Evolutionary conservation across 2,797 vertebrate species (phyloP).

Genomic region (Echeneis naucrates): DNA sequence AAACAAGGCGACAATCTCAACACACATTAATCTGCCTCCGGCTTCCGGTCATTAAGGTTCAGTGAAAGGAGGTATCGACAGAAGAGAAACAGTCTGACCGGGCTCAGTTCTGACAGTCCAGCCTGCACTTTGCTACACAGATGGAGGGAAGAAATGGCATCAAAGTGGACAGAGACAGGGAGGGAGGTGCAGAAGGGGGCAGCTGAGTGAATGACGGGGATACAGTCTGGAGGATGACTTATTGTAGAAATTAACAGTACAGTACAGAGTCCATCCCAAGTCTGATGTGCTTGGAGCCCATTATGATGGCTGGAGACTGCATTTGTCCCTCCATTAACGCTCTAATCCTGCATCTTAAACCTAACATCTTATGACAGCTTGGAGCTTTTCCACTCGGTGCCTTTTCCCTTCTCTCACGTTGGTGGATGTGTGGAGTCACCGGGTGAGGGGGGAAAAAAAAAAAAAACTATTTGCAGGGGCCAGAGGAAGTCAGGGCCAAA

Average conservation of each 20-base stretch:
- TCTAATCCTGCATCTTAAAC: slow-evolving; percentile 69
- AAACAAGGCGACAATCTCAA: not conserved
- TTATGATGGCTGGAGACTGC: slow-evolving; percentile 61
- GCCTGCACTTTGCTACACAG: slow-evolving; percentile 45
- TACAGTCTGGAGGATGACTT: slow-evolving; percentile 59
- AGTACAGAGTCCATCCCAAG: slow-evolving; percentile 49
- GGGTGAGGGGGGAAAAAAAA: too few species aligned
- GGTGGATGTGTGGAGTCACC: slow-evolving; percentile 48
- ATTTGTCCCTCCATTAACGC: slow-evolving; percentile 64
- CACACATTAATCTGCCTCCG: not conserved
- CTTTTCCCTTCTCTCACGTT: slow-evolving; percentile 50
- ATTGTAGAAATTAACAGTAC: slow-evolving; percentile 53
- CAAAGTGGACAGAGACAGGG: slow-evolving; percentile 47
- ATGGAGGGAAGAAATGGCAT: slow-evolving; percentile 65
- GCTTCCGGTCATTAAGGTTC: not conserved
- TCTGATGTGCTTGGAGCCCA: slow-evolving; percentile 60
- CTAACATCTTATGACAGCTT: slow-evolving; percentile 73
- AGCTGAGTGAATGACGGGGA: slow-evolving; percentile 69
- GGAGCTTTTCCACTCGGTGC: slow-evolving; percentile 61
- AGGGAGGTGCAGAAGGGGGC: slow-evolving; percentile 30
- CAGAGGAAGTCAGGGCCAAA: slow-evolving; percentile 20
- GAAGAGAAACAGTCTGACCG: slow-evolving; percentile 35
- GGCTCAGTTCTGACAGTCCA: slow-evolving; percentile 42
- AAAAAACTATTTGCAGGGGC: too few species aligned
- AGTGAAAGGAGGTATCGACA: slow-evolving; percentile 7